Evolutionary conservation across 1,140 invertebrate species (phyloP), one percentile per base, ranked within the genome.

Genomic region (Musca vetustissima): DNA sequence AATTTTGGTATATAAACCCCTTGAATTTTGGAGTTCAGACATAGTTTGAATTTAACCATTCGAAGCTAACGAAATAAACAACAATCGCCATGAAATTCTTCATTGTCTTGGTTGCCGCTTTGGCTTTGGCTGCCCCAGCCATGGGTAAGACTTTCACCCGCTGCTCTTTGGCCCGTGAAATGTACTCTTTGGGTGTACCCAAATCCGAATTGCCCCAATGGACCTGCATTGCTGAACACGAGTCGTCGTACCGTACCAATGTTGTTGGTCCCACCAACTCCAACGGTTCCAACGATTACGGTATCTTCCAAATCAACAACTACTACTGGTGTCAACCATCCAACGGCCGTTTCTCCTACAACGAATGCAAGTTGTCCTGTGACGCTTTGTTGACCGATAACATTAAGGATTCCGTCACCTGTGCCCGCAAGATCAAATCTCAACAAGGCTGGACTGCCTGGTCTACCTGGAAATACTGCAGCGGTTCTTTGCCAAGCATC

Each of bases 161-260:
- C 21, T 92, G 90, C 73, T 89, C 90, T 69, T 69, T 81, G 21
- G 79, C 79, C 7, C 72, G 72, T 0, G 77, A 75, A 47, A 64
- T 80, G 4, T 74, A 22, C 28, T 0, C 6, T 8, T 65, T 69
- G 28, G 61, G 49, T 55, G 57, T 65, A 15, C 61, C 68, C 8
- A 65, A 69, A 17, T 17, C 28, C 15, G 17, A 69, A 43, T 55
- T 64, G 49, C 15, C 61, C 3, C 49, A 24, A 8, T 69, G 68
- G 49, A 53, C 22, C n/a, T 57, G 32, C 43, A 65, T 69, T 64
- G 61, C 61, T 53, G 28, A 69, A 53, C 50, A 25, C 11, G 61
- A 69, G 32, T 53, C 57, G 2, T n/a, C 28, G 6, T 69, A 52
- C 21, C 47, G 32, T 9, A 69, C 68, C 2, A 11, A 36, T 19